Percentiles rank a stretch among this genome's conserved stretches.
Evolutionary conservation across 1,140 invertebrate species (phyloP).

Genomic region (Leucophenga varia): DNA sequence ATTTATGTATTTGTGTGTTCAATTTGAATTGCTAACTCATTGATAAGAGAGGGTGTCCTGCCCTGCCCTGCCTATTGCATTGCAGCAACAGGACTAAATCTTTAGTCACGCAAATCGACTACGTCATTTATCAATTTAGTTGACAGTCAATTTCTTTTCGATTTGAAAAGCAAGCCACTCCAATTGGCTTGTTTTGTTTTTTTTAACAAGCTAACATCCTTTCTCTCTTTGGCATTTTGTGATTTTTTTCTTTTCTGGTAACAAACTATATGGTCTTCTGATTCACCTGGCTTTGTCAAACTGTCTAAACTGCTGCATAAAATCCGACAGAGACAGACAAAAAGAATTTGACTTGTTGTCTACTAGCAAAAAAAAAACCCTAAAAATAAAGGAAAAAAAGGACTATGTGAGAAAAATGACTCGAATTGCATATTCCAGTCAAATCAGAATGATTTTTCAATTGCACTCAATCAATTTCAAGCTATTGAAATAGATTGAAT

Average conservation of each 20-base stretch:
- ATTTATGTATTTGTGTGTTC: no score
- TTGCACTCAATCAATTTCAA: conserved; percentile 43
- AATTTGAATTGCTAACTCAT: no score
- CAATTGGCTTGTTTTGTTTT: conserved; percentile 38
- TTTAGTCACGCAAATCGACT: conserved; percentile 36
- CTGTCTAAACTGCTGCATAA: conserved; percentile 25
- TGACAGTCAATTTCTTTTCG: conserved; percentile 55
- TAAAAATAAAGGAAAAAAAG: no score
- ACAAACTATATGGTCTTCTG: no score
- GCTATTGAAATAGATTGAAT: conserved; percentile 32
- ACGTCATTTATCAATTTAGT: conserved; percentile 55
- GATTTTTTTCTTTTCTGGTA: no score
- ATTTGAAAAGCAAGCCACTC: conserved; percentile 38
- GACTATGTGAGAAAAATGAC: no score
- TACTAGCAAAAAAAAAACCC: conserved; percentile 18
- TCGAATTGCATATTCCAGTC: conserved; percentile 45
- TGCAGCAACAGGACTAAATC: background rate
- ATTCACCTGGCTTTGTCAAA: conserved; percentile 16
- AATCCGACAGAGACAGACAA: conserved; percentile 19
- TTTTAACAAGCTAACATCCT: no score
- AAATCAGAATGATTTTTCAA: conserved; percentile 39
- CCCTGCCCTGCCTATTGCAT: no score
- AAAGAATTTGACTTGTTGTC: conserved; percentile 6
- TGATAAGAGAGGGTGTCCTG: no score
- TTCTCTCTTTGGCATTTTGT: no score